Evolutionary conservation across 1,140 invertebrate species (phyloP).

Genomic region (Plutomurus gul): DNA sequence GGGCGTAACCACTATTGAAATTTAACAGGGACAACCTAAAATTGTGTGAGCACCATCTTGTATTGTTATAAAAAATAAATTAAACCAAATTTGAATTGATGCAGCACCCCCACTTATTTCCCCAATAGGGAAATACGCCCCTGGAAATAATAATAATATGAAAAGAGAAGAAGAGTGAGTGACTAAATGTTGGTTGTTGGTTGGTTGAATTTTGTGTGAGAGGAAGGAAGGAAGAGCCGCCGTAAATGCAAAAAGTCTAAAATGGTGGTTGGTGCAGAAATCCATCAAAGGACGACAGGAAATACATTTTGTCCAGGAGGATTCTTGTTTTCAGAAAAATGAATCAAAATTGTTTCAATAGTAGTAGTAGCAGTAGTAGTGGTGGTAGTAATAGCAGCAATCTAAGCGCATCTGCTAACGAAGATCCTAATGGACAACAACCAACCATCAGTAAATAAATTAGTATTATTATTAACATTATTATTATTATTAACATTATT

Average conservation of each 20-base stretch:
- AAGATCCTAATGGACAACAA: neutral
- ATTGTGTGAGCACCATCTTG: too few relatives aligned
- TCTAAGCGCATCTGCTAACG: neutral
- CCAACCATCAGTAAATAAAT: neutral
- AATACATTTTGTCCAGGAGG: neutral
- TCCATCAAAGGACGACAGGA: neutral
- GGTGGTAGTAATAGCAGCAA: neutral
- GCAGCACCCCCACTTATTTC: too few relatives aligned
- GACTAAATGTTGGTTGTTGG: neutral
- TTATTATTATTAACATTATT: neutral
- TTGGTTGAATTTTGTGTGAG: neutral
- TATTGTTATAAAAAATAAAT: too few relatives aligned
- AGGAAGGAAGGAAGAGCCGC: neutral
- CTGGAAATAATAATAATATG: neutral
- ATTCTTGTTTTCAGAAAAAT: neutral
- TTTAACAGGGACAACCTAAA: too few relatives aligned
- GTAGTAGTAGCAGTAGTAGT: neutral
- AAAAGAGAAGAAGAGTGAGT: neutral
- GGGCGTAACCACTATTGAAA: too few relatives aligned
- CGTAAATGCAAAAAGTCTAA: neutral
- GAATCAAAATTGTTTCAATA: conserved; percentile 21
- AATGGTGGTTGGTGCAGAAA: neutral
- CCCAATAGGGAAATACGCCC: too few relatives aligned
- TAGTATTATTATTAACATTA: neutral
- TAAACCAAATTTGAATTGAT: too few relatives aligned